phyloP scores from a whole-genome alignment of 1,140 invertebrate species.

The Limonius californicus region DNA sequence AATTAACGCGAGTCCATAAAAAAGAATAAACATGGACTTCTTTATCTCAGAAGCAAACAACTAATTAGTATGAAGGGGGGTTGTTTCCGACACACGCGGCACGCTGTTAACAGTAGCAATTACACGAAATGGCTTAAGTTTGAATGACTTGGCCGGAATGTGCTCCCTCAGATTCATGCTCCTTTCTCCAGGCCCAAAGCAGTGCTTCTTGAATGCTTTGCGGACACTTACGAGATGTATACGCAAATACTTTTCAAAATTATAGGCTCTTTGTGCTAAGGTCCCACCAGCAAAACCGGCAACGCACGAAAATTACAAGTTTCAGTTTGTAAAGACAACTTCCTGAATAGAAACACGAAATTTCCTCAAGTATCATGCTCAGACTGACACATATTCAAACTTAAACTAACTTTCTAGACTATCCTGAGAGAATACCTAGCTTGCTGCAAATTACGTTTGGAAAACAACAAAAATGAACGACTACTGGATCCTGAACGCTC shows the following conservation, averaged over 20 bases:
- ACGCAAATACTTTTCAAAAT: not conserved
- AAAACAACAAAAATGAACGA: too few relatives aligned
- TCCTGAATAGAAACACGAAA: too few relatives aligned
- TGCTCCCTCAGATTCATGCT: not conserved
- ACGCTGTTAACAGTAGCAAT: constrained; percentile 4
- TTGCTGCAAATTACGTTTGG: too few relatives aligned
- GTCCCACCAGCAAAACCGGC: too few relatives aligned
- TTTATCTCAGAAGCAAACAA: not conserved
- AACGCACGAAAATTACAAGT: too few relatives aligned
- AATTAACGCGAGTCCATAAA: not conserved
- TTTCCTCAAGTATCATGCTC: too few relatives aligned
- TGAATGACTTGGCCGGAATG: constrained; percentile 6
- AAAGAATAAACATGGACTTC: not conserved
- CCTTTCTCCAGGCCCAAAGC: not conserved
- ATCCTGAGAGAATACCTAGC: too few relatives aligned
- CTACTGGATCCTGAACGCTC: too few relatives aligned
- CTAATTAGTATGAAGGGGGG: constrained; percentile 10
- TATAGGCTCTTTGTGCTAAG: not conserved
- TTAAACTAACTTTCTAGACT: too few relatives aligned
- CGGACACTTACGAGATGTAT: constrained; percentile 3
- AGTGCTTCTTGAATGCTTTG: not conserved
- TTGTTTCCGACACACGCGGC: not conserved
- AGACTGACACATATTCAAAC: too few relatives aligned
- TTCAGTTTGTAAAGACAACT: too few relatives aligned
- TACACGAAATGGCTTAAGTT: constrained; percentile 14